These are phyloP conservation scores for Muscicapa adusta DNA, from an alignment of 2,113 vertebrate genomes.

Conservation along the genomic window DNA sequence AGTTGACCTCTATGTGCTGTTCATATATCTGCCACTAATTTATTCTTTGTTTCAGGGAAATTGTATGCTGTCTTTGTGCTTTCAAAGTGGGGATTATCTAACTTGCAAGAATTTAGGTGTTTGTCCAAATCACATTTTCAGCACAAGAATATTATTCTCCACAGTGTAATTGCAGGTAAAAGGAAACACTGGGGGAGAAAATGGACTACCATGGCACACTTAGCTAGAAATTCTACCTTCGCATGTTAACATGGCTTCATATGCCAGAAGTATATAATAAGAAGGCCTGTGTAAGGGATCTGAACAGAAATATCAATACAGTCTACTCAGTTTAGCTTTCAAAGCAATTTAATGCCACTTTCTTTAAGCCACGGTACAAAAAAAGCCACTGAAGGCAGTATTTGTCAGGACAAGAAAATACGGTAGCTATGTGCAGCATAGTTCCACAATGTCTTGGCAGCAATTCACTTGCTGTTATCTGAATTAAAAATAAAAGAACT, in stretches of 20 bases:
- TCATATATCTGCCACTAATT: neutral
- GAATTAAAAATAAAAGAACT: neutral
- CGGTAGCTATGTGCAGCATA: neutral
- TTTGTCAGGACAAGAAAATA: neutral
- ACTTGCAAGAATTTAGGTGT: neutral
- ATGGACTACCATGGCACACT: neutral
- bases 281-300: neutral
- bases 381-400: neutral
- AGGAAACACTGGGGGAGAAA: neutral
- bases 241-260: neutral
- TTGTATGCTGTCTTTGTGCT: neutral
- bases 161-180: neutral
- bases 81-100: neutral
- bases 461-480: neutral
- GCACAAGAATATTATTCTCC: neutral
- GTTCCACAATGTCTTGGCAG: neutral
- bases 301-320: neutral
- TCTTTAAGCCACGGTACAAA: neutral
- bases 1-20: neutral
- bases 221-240: neutral
- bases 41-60: neutral
- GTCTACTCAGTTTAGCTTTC: neutral
- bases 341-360: neutral
- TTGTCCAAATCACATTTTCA: neutral
- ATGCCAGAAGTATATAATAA: neutral